Evolutionary conservation across 2,113 vertebrate species (phyloP).

Genomic region (Rhinoptilus africanus): DNA sequence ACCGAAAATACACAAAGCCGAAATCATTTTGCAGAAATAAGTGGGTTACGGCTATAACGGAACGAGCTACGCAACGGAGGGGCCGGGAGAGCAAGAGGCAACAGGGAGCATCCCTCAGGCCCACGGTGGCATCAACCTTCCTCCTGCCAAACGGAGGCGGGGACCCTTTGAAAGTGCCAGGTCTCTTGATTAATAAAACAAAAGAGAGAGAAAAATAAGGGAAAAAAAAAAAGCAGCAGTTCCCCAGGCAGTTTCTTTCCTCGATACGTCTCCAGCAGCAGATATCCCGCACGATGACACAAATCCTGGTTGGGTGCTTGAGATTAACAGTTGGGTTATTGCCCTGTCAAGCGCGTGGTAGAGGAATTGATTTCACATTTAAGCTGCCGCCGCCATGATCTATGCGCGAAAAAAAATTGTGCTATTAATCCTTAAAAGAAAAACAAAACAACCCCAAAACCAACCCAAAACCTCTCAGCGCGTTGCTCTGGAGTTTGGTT

Average conservation of each 20-base stretch:
- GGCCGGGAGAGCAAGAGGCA: not conserved
- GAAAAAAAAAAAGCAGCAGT: not conserved
- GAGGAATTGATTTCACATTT: constrained; percentile 65
- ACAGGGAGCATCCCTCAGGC: not conserved
- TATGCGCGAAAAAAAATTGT: constrained; percentile 62
- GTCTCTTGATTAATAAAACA: not conserved
- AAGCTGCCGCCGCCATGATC: constrained; percentile 60
- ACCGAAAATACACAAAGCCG: not conserved
- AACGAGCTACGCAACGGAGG: not conserved
- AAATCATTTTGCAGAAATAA: not conserved
- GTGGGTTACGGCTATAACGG: rapidly evolving
- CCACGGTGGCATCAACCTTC: not conserved
- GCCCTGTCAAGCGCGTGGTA: constrained; percentile 45
- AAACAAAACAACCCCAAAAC: not conserved
- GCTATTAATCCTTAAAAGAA: constrained; percentile 59
- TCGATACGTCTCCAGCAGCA: not conserved
- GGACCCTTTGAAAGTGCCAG: not conserved
- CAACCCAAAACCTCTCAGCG: not conserved
- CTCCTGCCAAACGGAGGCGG: not conserved
- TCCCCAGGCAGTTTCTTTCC: not conserved
- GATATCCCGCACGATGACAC: not conserved
- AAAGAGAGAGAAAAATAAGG: not conserved
- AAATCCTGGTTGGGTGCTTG: constrained; percentile 23
- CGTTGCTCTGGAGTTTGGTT: not conserved
- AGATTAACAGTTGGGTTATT: constrained; percentile 66